These are phyloP conservation scores for Vollenhovia emeryi DNA, from an alignment of 1,140 invertebrate species.

Conservation along the genomic window DNA sequence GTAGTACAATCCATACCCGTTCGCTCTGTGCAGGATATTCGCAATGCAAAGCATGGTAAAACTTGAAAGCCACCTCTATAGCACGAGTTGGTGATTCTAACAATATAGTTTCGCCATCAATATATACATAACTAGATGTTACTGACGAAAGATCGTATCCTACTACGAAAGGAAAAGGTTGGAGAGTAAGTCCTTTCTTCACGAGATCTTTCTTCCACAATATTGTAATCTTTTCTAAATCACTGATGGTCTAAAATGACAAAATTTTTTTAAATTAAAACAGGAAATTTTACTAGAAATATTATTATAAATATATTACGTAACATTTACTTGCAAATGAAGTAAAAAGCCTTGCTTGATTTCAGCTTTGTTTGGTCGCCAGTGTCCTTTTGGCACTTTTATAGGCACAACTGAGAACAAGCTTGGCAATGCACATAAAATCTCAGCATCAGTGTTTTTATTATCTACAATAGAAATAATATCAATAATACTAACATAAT, in stretches of 20 bases:
- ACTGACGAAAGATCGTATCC: not conserved
- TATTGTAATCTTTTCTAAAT: constrained; percentile 6
- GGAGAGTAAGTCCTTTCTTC: not conserved
- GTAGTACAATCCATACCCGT: constrained; percentile 32
- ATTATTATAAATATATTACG: not conserved
- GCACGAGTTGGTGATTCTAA: constrained; percentile 17
- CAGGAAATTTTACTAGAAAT: not conserved
- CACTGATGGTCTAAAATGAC: constrained; percentile 1
- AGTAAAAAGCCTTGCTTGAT: constrained; percentile 12
- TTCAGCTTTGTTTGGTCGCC: constrained; percentile 20
- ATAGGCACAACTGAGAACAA: constrained; percentile 15
- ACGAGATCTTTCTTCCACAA: not conserved
- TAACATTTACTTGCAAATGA: constrained; percentile 5
- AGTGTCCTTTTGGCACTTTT: not conserved
- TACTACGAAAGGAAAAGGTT: constrained; percentile 13
- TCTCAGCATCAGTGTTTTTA: not conserved
- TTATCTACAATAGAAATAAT: not conserved
- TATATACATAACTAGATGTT: constrained; percentile 11
- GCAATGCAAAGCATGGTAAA: constrained; percentile 43
- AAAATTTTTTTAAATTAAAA: constrained; percentile 9
- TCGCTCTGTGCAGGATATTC: constrained; percentile 37
- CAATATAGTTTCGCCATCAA: constrained; percentile 1
- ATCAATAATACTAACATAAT: not conserved
- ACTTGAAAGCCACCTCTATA: not conserved
- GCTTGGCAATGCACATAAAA: not conserved